Evolutionary conservation across 2,113 vertebrate genomes (phyloP), one percentile per base, ranked within the genome.

Genomic region (Megalops atlanticus): DNA sequence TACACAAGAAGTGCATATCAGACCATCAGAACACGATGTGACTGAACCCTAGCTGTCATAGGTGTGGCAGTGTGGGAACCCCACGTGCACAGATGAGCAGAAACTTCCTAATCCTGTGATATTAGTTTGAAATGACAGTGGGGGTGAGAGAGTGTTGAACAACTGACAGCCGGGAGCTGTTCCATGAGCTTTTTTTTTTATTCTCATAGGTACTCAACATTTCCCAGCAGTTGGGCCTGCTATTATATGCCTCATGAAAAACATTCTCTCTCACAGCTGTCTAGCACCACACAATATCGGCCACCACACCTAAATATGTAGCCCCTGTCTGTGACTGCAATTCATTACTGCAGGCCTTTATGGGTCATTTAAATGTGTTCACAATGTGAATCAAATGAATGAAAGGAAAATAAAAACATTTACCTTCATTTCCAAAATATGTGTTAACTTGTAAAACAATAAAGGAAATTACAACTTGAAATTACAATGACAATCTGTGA

Each of bases 341-440:
- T 1, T 45, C 43, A 45, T 45, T 45, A 1, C 43, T 1, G 14
- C 14, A 14, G 43, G 43, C 43, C 43, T 10, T 45, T 0, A 45
- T 45, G 24, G 41, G 45, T 16, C 74, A 21, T 43, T 8, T 11
- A 35, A 41, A 75, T 75, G 74, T 47, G 74, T 31, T 21, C 14
- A 27, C 41, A 27, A 43, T 31, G 43, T 24, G 73, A 75, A n/a
- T 75, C 40, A 45, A 16, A 75, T 41, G 45, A 75, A 75, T 43
- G 74, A 47, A 45, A 75, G 27, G 24, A 75, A 75, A 81, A 74
- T 68, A 77, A 74, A 71, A 77, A 81, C 12, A 70, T 83, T 91
- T 93, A 94, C 93, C 93, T 94, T 93, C 70, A 84, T 89, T 81
- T 94, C 93, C 89, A 84, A 89, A 88, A 94, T 93, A 85, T 94